Conservation (phyloP, 2,888 invertebrate genomes). For the Helicoverpa assulta region DNA sequence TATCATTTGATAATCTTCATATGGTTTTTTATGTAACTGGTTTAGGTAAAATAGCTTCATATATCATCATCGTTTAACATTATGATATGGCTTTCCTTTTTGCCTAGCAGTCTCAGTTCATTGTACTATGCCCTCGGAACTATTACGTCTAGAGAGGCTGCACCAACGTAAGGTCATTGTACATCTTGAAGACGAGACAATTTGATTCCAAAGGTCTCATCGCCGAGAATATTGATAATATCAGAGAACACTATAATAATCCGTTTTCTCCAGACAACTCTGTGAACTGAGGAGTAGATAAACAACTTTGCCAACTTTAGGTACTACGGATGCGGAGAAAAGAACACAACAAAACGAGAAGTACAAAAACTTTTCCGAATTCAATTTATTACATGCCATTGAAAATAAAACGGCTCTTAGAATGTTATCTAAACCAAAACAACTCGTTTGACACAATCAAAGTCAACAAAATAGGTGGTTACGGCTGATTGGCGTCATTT, state of each 20-base stretch:
- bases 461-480: conserved; percentile 46
- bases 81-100: conserved; percentile 25
- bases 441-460: conserved; percentile 24
- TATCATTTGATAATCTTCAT: background rate
- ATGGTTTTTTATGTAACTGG: background rate
- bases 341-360: background rate
- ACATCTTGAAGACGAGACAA: conserved; percentile 19
- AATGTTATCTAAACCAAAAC: conserved; percentile 45
- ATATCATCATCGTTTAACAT: background rate
- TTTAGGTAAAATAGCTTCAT: background rate
- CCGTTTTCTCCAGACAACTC: conserved; percentile 7
- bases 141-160: conserved; percentile 28
- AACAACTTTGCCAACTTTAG: conserved; percentile 14
- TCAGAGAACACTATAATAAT: conserved; percentile 22
- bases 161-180: conserved; percentile 29
- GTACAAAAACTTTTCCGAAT: conserved; percentile 15
- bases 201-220: conserved; percentile 26
- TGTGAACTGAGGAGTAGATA: background rate
- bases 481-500: conserved; percentile 67
- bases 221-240: conserved; percentile 13
- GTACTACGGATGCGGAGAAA: conserved; percentile 3
- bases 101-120: conserved; percentile 7
- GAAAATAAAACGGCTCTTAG: conserved; percentile 22
- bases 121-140: conserved; percentile 23
- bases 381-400: conserved; percentile 19